Base-by-base conservation (phyloP, 2,113 vertebrate genomes). In the Eretmochelys imbricata region DNA sequence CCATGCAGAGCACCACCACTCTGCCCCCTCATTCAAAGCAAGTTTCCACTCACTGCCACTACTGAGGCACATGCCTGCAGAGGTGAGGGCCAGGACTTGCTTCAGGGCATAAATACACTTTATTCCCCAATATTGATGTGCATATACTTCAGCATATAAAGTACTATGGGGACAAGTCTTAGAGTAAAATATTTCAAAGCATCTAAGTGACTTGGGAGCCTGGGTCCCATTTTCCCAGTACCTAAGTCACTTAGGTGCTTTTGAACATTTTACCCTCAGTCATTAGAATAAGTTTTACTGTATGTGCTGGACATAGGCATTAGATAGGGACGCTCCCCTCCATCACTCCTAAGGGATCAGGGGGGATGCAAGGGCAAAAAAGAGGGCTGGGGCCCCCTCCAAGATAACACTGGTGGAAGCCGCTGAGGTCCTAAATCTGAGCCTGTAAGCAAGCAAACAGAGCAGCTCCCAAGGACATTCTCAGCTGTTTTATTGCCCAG, bases 331-430 rank as follows among this genome's bases (percentile, higher is more conserved):
- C 8, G 20, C 19, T 22, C 19, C 22, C 72, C 72, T 24, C 20
- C 69, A 75, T 24, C 69, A 8, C 29, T 10, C 29, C 79, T 1
- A 1, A 17, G 87, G 72, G 22, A 86, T 78, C 46, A 17, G 31
- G 0, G 1, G 20, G 5, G 22, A 38, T 65, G 35, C n/a, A 53
- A 87, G 79, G 35, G 35, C 2, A 0, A 57, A 27, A 22, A 57
- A 80, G 31, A 6, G 25, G 51, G 62, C 20, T 79, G 51, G 57
- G 35, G 0, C 0, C 48, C 42, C 17, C 2, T 25, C 20, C 38
- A 8, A 50, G n/a, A 35, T 85, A 86, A 49, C 0, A 0, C 46
- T 0, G 0, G 49, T 42, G 62, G 80, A 89, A 25, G 38, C 0
- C 1, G 31, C n/a, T 62, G 42, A 46, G 8, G 72, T 42, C 38